A percentile compares a stretch with the other conserved stretches of the same genome.
Conservation (phyloP, 1,140 invertebrate genomes). For the Saccostrea glomerata region DNA sequence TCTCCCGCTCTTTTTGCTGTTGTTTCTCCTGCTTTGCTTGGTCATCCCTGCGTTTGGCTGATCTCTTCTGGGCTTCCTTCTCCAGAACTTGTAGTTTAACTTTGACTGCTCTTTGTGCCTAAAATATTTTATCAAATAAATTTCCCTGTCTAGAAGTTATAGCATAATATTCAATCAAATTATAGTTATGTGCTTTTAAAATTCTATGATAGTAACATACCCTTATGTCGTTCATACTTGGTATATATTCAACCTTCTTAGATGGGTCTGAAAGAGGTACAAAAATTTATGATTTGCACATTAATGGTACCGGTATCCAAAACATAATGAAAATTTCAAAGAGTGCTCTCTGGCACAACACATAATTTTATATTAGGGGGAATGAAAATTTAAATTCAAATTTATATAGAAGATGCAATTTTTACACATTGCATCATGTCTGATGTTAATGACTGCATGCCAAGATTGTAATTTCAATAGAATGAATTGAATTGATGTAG, state of each 20-base stretch:
- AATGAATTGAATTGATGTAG: too few relatives aligned
- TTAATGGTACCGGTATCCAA: neutral
- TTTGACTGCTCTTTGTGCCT: conserved; percentile 68
- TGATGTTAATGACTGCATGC: too few relatives aligned
- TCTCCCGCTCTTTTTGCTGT: conserved; percentile 64
- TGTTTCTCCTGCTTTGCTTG: conserved; percentile 67
- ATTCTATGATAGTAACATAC: conserved; percentile 57
- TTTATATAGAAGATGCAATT: too few relatives aligned
- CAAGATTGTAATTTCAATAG: too few relatives aligned
- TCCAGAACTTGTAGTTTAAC: conserved; percentile 67
- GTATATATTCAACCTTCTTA: conserved; percentile 69
- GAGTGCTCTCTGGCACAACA: too few relatives aligned
- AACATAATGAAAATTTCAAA: neutral
- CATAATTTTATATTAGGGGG: too few relatives aligned
- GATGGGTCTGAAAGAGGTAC: conserved; percentile 67
- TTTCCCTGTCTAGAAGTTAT: too few relatives aligned
- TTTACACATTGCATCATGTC: too few relatives aligned
- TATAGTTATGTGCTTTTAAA: too few relatives aligned
- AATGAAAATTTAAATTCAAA: too few relatives aligned
- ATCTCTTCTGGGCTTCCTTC: conserved; percentile 64
- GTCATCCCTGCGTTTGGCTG: conserved; percentile 62
- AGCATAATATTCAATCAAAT: too few relatives aligned
- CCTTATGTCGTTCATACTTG: conserved; percentile 73
- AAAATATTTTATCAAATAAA: neutral
- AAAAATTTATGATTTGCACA: neutral